Percentiles rank a stretch among this genome's conserved stretches.
Evolutionary conservation across 2,797 vertebrate genomes (phyloP).

Genomic region (Cryptoblepharus egeriae): DNA sequence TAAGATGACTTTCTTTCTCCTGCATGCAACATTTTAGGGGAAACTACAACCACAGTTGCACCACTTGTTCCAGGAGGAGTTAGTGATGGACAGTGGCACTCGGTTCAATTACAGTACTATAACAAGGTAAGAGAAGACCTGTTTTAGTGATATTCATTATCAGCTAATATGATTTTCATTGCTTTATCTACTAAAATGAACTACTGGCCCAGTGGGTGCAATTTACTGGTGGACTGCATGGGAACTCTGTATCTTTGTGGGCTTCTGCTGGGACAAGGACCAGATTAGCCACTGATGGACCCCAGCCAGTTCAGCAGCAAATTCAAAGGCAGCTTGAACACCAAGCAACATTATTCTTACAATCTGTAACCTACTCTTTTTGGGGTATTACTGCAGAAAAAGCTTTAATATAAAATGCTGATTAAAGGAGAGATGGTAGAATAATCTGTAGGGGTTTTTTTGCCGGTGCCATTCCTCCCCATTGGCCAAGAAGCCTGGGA

Average conservation of each 20-base stretch:
- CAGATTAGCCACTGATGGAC: too few relatives aligned
- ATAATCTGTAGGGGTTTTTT: conserved; percentile 4
- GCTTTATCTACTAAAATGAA: not conserved
- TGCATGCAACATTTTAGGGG: conserved; percentile 79
- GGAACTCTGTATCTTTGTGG: too few relatives aligned
- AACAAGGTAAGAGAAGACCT: conserved; percentile 90
- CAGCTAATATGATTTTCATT: accelerated
- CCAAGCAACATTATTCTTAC: conserved; percentile 7
- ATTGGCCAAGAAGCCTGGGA: not conserved
- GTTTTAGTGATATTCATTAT: not conserved
- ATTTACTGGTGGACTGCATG: too few relatives aligned
- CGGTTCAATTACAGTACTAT: conserved; percentile 95
- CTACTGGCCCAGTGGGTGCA: not conserved
- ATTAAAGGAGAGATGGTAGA: conserved; percentile 15
- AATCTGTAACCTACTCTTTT: not conserved
- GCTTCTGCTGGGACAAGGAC: too few relatives aligned
- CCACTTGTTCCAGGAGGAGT: conserved; percentile 89
- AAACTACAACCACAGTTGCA: conserved; percentile 90
- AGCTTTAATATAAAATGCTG: conserved; percentile 9
- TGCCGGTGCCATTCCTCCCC: not conserved
- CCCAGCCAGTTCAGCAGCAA: too few relatives aligned
- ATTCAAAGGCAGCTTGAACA: not conserved
- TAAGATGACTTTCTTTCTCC: not conserved
- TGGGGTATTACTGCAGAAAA: not conserved
- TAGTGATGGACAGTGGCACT: conserved; percentile 96